Conservation (phyloP, 2,113 vertebrate species). For the Chamaea fasciata region DNA sequence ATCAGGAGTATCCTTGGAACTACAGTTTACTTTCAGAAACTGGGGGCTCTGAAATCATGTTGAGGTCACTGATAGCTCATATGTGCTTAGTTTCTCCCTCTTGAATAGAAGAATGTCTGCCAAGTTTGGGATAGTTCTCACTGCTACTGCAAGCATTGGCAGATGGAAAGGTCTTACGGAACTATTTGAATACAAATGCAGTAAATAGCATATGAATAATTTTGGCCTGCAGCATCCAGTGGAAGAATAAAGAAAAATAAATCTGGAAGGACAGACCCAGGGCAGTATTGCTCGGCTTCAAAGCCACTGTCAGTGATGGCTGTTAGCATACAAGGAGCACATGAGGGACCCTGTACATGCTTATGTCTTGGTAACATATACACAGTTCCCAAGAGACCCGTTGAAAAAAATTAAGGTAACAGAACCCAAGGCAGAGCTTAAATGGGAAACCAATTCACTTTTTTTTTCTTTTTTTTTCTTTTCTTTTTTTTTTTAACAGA, state of each 20-base stretch:
- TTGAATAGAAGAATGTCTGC: not conserved
- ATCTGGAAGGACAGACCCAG: not conserved
- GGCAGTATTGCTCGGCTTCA: not conserved
- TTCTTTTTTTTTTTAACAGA: not conserved
- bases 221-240: not conserved
- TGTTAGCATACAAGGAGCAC: not conserved
- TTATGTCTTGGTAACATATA: not conserved
- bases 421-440: not conserved
- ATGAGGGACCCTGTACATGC: not conserved
- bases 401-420: not conserved
- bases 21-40: not conserved
- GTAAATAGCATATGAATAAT: not conserved
- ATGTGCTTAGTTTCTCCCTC: not conserved
- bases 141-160: accelerated
- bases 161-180: not conserved
- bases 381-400: not conserved
- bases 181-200: not conserved
- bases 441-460: not conserved
- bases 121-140: not conserved
- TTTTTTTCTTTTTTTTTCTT: not conserved
- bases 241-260: not conserved
- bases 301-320: not conserved
- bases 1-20: not conserved
- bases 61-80: not conserved
- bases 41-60: not conserved